These are phyloP conservation scores for Zootermopsis nevadensis DNA, from an alignment of 2,888 invertebrate genomes.

Conservation along the genomic window DNA sequence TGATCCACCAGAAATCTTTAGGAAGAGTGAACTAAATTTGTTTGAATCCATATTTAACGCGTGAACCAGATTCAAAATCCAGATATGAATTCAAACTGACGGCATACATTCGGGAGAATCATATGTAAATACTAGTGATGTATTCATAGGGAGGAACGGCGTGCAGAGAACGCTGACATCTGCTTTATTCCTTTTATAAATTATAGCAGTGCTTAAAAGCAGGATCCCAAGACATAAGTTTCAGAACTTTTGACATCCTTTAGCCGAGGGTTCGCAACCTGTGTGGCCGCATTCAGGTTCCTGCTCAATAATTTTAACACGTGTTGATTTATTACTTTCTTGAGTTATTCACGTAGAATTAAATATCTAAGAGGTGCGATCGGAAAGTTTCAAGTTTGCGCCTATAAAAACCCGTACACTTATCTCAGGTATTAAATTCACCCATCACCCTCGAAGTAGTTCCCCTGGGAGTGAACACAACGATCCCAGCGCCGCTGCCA, in stretches of 20 bases:
- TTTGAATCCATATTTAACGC: neutral
- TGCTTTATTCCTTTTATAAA: neutral
- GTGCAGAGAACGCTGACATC: neutral
- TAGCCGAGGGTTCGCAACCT: too few species aligned
- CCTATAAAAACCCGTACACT: too few species aligned
- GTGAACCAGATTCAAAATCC: neutral
- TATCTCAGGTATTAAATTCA: too few species aligned
- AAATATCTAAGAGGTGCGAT: too few species aligned
- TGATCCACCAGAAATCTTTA: neutral
- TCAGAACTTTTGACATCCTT: neutral
- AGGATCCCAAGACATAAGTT: neutral
- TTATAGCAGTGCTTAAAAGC: neutral
- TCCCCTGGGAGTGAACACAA: too few species aligned
- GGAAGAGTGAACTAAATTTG: neutral
- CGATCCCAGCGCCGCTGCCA: too few species aligned
- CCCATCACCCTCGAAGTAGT: too few species aligned
- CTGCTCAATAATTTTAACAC: too few species aligned
- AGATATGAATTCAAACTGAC: conserved; percentile 8
- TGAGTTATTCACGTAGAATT: too few species aligned
- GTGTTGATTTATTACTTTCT: too few species aligned
- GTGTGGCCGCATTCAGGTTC: too few species aligned
- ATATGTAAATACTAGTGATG: conserved; percentile 16
- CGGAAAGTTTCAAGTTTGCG: too few species aligned
- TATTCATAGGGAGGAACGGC: neutral
- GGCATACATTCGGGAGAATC: neutral